Evolutionary conservation across 2,113 vertebrate genomes (phyloP).

Genomic region (Poeciliopsis prolifica): DNA sequence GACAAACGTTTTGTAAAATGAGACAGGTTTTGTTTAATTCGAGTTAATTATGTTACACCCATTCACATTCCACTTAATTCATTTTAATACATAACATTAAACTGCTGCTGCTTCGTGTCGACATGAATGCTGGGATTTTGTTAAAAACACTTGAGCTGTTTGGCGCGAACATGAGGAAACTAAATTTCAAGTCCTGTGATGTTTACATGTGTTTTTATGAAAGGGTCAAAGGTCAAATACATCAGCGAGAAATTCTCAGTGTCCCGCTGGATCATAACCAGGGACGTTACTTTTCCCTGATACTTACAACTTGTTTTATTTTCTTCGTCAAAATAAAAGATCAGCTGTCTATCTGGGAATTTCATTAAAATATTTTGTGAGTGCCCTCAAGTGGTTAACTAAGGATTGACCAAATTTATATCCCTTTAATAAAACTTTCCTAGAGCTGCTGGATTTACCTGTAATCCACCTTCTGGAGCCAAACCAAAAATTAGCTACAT

Average conservation of each 20-base stretch:
- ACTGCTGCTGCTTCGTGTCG: not conserved
- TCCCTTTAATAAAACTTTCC: no score
- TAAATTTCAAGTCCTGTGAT: not conserved
- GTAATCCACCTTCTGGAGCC: no score
- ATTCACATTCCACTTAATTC: not conserved
- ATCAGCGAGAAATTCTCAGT: not conserved
- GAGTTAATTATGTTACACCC: not conserved
- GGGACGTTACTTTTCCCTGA: not conserved
- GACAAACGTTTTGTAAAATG: not conserved
- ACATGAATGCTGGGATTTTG: not conserved
- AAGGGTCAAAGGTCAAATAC: not conserved
- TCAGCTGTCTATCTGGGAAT: not conserved
- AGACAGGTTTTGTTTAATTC: not conserved
- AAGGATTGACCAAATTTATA: not conserved
- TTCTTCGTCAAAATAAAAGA: not conserved
- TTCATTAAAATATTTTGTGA: not conserved
- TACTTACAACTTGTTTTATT: not conserved
- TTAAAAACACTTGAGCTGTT: not conserved
- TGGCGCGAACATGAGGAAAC: no score
- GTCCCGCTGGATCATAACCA: not conserved
- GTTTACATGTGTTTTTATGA: not conserved
- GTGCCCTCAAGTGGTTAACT: not conserved
- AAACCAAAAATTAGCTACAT: no score
- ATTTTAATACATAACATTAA: no score
- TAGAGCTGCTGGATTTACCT: no score